Evolutionary conservation across 2,797 vertebrate genomes (phyloP).

Genomic region (Emydoidea blandingii): DNA sequence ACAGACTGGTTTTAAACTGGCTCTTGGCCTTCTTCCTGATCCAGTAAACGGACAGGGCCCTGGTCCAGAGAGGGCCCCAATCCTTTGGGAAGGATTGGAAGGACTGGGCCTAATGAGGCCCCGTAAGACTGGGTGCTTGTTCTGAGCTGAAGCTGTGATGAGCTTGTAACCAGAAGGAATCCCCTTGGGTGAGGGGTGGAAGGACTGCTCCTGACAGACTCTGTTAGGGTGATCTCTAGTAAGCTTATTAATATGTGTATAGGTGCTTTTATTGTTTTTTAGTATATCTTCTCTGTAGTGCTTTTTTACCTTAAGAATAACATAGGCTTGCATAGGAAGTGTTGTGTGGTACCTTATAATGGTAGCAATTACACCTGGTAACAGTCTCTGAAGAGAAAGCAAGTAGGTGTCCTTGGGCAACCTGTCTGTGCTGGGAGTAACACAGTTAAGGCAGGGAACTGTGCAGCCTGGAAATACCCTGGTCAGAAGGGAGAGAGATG

Average conservation of each 20-base stretch:
- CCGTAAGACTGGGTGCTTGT: not conserved
- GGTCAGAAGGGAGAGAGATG: not conserved
- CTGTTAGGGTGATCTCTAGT: not conserved
- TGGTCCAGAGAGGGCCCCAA: not conserved
- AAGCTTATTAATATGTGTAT: not conserved
- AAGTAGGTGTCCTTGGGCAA: not conserved
- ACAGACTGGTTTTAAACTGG: not conserved
- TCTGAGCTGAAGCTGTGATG: not conserved
- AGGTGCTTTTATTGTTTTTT: not conserved
- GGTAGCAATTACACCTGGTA: not conserved
- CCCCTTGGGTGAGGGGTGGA: not conserved
- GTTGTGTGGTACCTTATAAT: not conserved
- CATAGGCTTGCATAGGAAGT: not conserved
- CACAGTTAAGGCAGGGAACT: not conserved
- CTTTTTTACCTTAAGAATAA: not conserved
- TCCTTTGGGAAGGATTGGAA: not conserved
- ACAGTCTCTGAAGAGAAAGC: not conserved
- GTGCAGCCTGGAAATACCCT: not conserved
- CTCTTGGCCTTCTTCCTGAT: not conserved
- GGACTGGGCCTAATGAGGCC: not conserved
- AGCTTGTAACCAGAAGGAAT: not conserved
- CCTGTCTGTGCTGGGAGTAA: not conserved
- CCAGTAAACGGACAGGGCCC: not conserved
- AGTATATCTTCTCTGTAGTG: not conserved
- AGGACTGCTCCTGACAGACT: not conserved